phyloP scores from a whole-genome alignment of 2,888 invertebrate species.

The Pseudococcus viburni region DNA sequence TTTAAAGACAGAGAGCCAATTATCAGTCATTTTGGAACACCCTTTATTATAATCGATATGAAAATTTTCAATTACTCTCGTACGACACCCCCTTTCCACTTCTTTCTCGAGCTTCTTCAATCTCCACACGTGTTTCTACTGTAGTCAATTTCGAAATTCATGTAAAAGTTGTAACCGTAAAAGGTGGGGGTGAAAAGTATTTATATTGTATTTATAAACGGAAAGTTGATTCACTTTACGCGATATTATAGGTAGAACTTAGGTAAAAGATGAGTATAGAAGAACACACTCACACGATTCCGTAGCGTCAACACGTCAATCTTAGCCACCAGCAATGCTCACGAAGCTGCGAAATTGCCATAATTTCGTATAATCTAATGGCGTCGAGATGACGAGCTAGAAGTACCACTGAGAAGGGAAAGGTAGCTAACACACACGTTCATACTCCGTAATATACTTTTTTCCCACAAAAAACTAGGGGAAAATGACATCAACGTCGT shows the following conservation, averaged over 20 bases:
- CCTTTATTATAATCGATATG: too few species aligned
- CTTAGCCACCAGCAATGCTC: constrained; percentile 35
- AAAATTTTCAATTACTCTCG: too few species aligned
- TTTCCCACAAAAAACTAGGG: background rate
- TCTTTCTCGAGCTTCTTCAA: too few species aligned
- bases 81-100: too few species aligned
- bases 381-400: constrained; percentile 1
- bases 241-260: background rate
- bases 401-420: background rate
- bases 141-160: too few species aligned
- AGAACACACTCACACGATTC: background rate
- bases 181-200: too few species aligned
- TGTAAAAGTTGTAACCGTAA: too few species aligned
- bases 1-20: too few species aligned
- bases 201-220: background rate
- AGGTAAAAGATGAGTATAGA: background rate
- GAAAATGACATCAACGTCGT: constrained; percentile 22
- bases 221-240: constrained; percentile 33
- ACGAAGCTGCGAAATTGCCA: constrained; percentile 38
- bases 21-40: too few species aligned
- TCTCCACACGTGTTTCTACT: too few species aligned
- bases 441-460: background rate
- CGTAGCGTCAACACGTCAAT: constrained; percentile 40
- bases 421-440: background rate
- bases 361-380: constrained; percentile 45